A percentile compares a stretch with the other conserved stretches of the same genome.
These are phyloP conservation scores for Arion vulgaris DNA, from an alignment of 1,140 invertebrate genomes.

Conservation along the genomic window DNA sequence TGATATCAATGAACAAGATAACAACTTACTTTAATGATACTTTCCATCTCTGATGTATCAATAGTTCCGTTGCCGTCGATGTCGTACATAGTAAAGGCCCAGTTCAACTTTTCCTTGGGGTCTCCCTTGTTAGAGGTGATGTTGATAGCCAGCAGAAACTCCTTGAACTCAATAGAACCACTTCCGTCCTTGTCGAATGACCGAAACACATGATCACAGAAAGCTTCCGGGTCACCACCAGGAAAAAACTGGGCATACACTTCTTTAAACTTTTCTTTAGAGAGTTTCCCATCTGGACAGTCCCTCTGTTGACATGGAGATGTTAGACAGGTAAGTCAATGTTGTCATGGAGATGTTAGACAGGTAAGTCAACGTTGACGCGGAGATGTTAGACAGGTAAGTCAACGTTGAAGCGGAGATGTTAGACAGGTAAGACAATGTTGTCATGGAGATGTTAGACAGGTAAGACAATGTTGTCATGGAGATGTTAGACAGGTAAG, in stretches of 20 bases:
- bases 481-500: too few species aligned
- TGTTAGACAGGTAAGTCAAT: neutral
- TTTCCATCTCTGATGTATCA: constrained; percentile 88
- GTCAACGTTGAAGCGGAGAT: neutral
- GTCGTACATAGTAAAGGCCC: constrained; percentile 98
- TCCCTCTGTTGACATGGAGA: constrained; percentile 89
- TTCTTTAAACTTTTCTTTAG: constrained; percentile 98
- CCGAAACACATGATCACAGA: constrained; percentile 98
- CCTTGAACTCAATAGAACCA: constrained; percentile 76
- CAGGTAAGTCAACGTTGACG: neutral
- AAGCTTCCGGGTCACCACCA: constrained; percentile 97
- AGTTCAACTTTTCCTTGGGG: constrained; percentile 98
- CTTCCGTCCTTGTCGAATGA: constrained; percentile 99
- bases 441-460: neutral
- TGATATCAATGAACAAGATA: too few species aligned
- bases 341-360: neutral
- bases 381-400: too few species aligned
- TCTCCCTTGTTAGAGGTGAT: constrained; percentile 95
- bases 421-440: neutral
- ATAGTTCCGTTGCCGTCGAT: constrained; percentile 99
- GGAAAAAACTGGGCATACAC: constrained; percentile 97
- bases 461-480: too few species aligned
- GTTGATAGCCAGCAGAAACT: constrained; percentile 85
- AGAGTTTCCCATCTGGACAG: constrained; percentile 97
- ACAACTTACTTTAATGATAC: constrained; percentile 76